A percentile compares a stretch with the other conserved stretches of the same genome.
phyloP scores from a whole-genome alignment of 2,888 invertebrate genomes.

The Pedicia rivosa region DNA sequence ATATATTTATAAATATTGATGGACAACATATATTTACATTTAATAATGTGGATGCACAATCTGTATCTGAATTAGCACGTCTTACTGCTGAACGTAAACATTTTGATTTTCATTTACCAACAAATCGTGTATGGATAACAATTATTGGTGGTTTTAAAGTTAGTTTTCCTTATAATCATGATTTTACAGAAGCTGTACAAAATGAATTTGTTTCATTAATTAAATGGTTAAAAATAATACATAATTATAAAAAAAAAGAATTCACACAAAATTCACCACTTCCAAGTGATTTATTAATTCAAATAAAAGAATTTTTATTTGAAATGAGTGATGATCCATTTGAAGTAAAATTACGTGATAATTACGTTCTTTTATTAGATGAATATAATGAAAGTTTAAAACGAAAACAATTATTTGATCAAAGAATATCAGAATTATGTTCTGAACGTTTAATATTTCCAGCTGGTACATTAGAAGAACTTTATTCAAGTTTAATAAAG shows the following conservation, averaged over 20 bases:
- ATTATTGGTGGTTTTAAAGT: slow-evolving; percentile 27
- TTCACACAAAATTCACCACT: slow-evolving; percentile 54
- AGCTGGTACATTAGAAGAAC: slow-evolving; percentile 72
- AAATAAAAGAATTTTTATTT: slow-evolving; percentile 74
- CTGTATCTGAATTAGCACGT: slow-evolving; percentile 42
- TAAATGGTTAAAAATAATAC: slow-evolving; percentile 87
- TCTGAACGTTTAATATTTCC: slow-evolving; percentile 65
- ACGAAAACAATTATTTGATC: slow-evolving; percentile 73
- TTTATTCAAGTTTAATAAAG: slow-evolving; percentile 71
- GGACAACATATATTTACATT: slow-evolving; percentile 55
- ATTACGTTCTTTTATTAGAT: slow-evolving; percentile 87
- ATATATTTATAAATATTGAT: slow-evolving; percentile 40
- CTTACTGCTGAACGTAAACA: slow-evolving; percentile 56
- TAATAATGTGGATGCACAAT: slow-evolving; percentile 47
- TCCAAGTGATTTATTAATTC: slow-evolving; percentile 64
- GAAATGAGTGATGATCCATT: slow-evolving; percentile 97
- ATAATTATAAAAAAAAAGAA: slow-evolving; percentile 49
- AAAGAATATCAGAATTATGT: slow-evolving; percentile 69
- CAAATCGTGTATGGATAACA: slow-evolving; percentile 47
- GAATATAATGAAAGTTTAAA: slow-evolving; percentile 90
- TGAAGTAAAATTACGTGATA: slow-evolving; percentile 89
- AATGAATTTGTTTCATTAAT: slow-evolving; percentile 78
- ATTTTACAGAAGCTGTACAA: slow-evolving; percentile 75
- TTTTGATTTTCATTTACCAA: slow-evolving; percentile 51
- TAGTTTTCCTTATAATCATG: slow-evolving; percentile 73